Conservation (phyloP, 2,888 invertebrate genomes). For the Lasius platythorax region DNA sequence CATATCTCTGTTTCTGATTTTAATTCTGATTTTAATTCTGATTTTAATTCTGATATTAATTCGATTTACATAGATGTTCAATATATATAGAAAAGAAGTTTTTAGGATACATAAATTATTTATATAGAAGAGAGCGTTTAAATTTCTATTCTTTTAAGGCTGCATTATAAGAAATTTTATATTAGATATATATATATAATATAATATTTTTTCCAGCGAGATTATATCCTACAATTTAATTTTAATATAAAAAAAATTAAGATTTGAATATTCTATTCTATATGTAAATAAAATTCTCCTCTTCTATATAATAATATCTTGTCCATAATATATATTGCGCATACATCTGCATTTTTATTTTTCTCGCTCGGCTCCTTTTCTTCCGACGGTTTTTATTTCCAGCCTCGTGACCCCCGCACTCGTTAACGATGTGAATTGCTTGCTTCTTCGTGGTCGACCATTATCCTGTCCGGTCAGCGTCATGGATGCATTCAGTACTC, state of each 20-base stretch:
- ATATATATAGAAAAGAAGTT: background rate
- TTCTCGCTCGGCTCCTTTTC: conserved; percentile 33
- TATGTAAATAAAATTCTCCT: background rate
- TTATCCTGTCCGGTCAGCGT: conserved; percentile 49
- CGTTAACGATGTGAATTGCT: conserved; percentile 64
- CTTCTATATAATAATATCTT: background rate
- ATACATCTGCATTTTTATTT: conserved; percentile 7
- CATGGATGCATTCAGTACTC: conserved; percentile 24
- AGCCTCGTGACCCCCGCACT: conserved; percentile 55
- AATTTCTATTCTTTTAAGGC: background rate
- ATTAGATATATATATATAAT: background rate
- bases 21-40: background rate
- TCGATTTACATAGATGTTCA: background rate
- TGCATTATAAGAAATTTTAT: background rate
- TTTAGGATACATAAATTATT: background rate
- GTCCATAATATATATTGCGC: background rate
- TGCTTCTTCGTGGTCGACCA: conserved; percentile 45
- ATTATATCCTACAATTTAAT: conserved; percentile 12
- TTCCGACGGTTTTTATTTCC: conserved; percentile 57
- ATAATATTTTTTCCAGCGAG: background rate
- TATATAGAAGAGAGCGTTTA: background rate
- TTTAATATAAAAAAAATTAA: background rate
- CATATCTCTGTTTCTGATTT: background rate
- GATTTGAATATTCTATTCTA: conserved; percentile 10
- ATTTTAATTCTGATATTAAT: background rate